These are phyloP conservation scores for Pseudopleuronectes americanus DNA, from an alignment of 2,797 vertebrate species.

Conservation along the genomic window DNA sequence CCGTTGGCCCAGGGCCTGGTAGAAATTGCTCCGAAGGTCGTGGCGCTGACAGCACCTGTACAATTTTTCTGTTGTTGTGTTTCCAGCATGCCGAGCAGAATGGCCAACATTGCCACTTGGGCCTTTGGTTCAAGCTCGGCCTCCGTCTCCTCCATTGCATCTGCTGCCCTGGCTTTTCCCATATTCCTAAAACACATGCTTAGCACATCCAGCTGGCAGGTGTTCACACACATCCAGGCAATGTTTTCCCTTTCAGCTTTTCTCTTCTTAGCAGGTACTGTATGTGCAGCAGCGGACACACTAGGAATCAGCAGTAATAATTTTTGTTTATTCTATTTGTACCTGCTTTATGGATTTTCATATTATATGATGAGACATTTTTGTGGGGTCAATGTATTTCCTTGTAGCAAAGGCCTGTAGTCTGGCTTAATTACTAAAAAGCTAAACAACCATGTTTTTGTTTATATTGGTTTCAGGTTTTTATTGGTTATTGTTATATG, in stretches of 20 bases:
- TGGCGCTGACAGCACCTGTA: constrained; percentile 88
- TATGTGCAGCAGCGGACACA: too few relatives aligned
- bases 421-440: too few relatives aligned
- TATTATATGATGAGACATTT: too few relatives aligned
- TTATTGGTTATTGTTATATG: not conserved
- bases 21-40: constrained; percentile 93
- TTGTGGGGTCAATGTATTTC: too few relatives aligned
- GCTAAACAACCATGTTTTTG: not conserved
- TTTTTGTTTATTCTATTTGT: too few relatives aligned
- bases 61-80: constrained; percentile 85
- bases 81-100: constrained; percentile 96
- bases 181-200: constrained; percentile 96
- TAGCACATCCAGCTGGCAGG: constrained; percentile 92
- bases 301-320: too few relatives aligned
- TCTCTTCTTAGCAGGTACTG: too few relatives aligned
- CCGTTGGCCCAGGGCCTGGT: constrained; percentile 93
- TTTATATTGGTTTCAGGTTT: not conserved
- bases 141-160: constrained; percentile 90
- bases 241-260: constrained; percentile 97
- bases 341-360: too few relatives aligned
- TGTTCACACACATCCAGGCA: constrained; percentile 98
- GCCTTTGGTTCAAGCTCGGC: constrained; percentile 89
- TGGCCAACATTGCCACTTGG: constrained; percentile 90
- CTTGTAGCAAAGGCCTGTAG: too few relatives aligned
- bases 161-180: constrained; percentile 94